Percentiles rank a stretch among this genome's conserved stretches.
phyloP scores from a whole-genome alignment of 2,888 invertebrate genomes.

The Campoplex capitator region DNA sequence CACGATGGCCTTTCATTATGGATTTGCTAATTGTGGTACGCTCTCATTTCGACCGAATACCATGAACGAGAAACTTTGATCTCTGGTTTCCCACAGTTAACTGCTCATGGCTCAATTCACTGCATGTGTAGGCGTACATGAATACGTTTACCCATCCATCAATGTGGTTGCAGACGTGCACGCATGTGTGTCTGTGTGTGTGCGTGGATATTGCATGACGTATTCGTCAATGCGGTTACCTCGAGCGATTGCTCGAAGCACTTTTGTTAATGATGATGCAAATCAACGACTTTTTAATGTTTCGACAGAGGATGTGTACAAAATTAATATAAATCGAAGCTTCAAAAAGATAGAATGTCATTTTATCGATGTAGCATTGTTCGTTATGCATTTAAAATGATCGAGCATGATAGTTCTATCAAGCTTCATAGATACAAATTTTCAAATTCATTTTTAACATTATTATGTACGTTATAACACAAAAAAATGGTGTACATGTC shows the following conservation, averaged over 20 bases:
- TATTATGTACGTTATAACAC: background rate
- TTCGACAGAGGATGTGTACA: background rate
- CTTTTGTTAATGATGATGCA: slow-evolving; percentile 14
- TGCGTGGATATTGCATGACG: slow-evolving; percentile 3
- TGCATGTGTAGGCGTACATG: background rate
- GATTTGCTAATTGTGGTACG: slow-evolving; percentile 45
- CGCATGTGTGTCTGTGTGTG: background rate
- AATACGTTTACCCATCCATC: background rate
- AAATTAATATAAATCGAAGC: background rate
- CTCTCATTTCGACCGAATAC: slow-evolving; percentile 34
- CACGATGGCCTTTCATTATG: slow-evolving; percentile 34
- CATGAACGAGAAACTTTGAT: slow-evolving; percentile 44
- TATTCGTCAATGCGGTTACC: slow-evolving; percentile 18
- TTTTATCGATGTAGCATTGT: background rate
- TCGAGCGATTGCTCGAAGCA: slow-evolving; percentile 17
- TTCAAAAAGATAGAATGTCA: background rate
- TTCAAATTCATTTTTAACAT: background rate
- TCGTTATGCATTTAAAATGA: background rate
- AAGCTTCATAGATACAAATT: background rate
- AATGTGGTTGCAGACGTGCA: background rate
- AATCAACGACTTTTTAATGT: background rate
- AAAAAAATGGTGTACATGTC: background rate
- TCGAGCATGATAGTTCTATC: background rate
- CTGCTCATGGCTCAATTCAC: background rate
- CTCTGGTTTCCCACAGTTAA: slow-evolving; percentile 42